These are phyloP conservation scores for Nixonia krombeini DNA, from an alignment of 1,140 invertebrate species.

Conservation along the genomic window DNA sequence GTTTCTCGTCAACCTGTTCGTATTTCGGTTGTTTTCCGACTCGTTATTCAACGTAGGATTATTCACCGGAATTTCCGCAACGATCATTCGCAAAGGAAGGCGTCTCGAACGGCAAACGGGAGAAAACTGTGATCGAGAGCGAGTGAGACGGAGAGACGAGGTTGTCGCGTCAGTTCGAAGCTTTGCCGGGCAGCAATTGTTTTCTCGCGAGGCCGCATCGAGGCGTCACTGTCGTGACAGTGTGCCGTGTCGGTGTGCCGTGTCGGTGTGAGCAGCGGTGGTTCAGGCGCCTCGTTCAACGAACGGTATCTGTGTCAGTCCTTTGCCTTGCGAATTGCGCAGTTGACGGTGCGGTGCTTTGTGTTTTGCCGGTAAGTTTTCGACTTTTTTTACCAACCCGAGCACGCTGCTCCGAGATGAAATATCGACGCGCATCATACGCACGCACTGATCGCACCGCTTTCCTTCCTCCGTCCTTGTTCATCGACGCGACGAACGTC, in stretches of 20 bases:
- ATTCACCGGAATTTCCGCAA: too few species aligned
- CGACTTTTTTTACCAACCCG: background rate
- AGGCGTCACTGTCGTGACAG: slow-evolving; percentile 23
- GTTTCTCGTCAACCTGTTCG: too few species aligned
- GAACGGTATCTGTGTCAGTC: slow-evolving; percentile 55
- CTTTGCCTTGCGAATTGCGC: slow-evolving; percentile 63
- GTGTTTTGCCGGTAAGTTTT: slow-evolving; percentile 63
- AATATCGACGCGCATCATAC: background rate
- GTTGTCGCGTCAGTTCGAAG: too few species aligned
- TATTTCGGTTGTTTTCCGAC: too few species aligned
- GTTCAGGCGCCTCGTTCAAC: slow-evolving; percentile 50
- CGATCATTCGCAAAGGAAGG: too few species aligned
- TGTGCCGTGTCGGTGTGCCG: background rate
- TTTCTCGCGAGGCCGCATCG: slow-evolving; percentile 16
- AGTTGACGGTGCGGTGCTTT: slow-evolving; percentile 58
- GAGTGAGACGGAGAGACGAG: too few species aligned
- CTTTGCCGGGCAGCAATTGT: too few species aligned
- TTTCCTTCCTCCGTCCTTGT: too few species aligned
- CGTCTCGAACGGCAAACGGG: too few species aligned
- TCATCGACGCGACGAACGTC: too few species aligned
- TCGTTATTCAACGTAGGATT: too few species aligned
- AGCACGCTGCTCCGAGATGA: background rate
- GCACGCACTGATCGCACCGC: background rate
- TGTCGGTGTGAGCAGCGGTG: slow-evolving; percentile 25
- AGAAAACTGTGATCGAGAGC: too few species aligned